These are phyloP conservation scores for Hydroisotoma schaefferi DNA, from an alignment of 2,888 invertebrate genomes.

Conservation along the genomic window DNA sequence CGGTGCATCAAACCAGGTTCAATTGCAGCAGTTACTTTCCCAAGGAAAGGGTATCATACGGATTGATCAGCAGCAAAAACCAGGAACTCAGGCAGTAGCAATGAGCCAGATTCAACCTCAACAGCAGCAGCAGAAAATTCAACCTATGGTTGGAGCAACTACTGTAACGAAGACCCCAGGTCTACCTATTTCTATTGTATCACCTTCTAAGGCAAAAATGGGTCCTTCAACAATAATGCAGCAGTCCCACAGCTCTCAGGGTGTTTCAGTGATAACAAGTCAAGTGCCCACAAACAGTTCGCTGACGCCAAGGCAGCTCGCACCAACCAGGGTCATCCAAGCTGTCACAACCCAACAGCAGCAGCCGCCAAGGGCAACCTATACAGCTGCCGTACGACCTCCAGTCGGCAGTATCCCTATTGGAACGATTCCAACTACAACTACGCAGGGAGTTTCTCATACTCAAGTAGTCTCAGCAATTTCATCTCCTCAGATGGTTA, in stretches of 20 bases:
- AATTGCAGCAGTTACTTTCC: conserved; percentile 4
- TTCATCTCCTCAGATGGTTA: neutral
- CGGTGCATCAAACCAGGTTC: conserved; percentile 1
- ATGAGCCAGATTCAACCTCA: neutral
- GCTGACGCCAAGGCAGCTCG: neutral
- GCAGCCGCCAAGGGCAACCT: too few species aligned
- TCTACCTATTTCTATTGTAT: conserved; percentile 44
- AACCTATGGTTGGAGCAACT: conserved; percentile 2
- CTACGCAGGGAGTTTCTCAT: neutral
- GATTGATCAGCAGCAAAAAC: neutral
- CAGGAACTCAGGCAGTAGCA: neutral
- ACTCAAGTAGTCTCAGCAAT: neutral
- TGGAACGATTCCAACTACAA: neutral
- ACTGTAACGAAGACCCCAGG: conserved; percentile 26
- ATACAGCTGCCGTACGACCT: neutral
- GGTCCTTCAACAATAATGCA: conserved; percentile 1
- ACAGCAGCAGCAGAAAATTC: neutral
- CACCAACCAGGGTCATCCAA: neutral
- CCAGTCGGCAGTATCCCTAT: conserved; percentile 1
- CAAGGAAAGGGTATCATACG: neutral
- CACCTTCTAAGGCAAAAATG: conserved; percentile 28
- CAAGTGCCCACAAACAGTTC: neutral
- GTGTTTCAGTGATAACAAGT: neutral
- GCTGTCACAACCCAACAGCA: neutral
- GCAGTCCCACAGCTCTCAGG: too few species aligned